Percentiles rank a stretch among this genome's conserved stretches.
Evolutionary conservation across 2,113 vertebrate genomes (phyloP).

Genomic region (Lontra canadensis): DNA sequence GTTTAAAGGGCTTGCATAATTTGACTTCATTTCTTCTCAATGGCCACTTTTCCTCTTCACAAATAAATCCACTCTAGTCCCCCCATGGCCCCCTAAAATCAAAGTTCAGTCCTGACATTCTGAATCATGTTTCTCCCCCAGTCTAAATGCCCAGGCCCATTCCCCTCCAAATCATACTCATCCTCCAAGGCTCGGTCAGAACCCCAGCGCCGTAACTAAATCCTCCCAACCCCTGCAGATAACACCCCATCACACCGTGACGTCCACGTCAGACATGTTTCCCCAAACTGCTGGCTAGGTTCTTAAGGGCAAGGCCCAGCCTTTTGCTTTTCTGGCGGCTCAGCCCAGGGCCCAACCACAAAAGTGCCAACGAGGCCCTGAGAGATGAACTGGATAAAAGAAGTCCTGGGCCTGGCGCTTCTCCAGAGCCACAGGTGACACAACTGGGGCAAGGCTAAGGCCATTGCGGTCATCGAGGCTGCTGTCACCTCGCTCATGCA

Average conservation of each 20-base stretch:
- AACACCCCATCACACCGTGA: background rate
- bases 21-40: background rate
- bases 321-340: background rate
- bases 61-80: background rate
- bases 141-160: background rate
- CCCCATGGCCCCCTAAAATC: background rate
- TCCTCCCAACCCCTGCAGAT: background rate
- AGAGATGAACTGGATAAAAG: background rate
- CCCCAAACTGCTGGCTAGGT: background rate
- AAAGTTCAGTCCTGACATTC: background rate
- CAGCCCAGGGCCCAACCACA: background rate
- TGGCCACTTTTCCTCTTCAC: background rate
- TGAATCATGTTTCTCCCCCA: background rate
- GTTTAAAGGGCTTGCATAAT: background rate
- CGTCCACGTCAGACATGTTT: background rate
- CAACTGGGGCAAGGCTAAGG: background rate
- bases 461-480: background rate
- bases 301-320: background rate
- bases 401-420: background rate
- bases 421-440: background rate
- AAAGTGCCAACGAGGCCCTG: background rate
- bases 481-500: background rate
- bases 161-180: background rate
- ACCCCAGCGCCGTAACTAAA: background rate
- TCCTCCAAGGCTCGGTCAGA: conserved; percentile 11